Evolutionary conservation across 2,113 vertebrate species (phyloP), one percentile per base, ranked within the genome.

Genomic region (Platichthys stellatus): DNA sequence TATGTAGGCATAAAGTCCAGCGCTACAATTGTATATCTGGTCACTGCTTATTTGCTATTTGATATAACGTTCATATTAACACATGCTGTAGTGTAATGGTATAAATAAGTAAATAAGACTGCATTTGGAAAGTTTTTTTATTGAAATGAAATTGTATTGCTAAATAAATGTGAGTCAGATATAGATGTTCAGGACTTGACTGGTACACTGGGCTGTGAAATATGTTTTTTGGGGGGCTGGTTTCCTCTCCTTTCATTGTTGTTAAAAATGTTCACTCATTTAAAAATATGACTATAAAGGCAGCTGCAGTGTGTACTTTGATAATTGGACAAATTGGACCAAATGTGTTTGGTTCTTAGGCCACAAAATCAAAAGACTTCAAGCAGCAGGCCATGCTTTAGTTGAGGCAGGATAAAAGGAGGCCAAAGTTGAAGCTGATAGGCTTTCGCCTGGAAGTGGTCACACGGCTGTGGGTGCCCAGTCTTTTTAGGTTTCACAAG

Each of bases 401-500:
- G 40, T 28, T 78, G 31, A 65, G 40, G 63, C 31, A 57, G 49
- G 51, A 67, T 28, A 43, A 68, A 62, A 68, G 1, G 15, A 69
- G 20, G 20, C 63, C 57, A 74, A 69, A 61, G 66, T 56, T 70
- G 51, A 72, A 67, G 31, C 28, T 67, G 28, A 67, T 28, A 53
- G 45, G 49, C 53, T 74, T 60, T 74, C 1, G 10, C 45, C 63
- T 83, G 80, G 59, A 56, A 77, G 63, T 13, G 12, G 17, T 31
- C 20, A 35, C 62, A 40, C 26, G 11, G 23, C 65, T 78, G 31
- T 24, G 67, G 53, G 18, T 62, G 63, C 63, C 51, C 49, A 14
- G 40, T 61, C 28, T 69, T 49, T 57, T 56, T 54, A 82, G 73
- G 71, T 81, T 82, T 79, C 81, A 80, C 75, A 72, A 77, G 43